Conservation (phyloP, 2,888 invertebrate genomes). For the Deroplatys truncata region DNA sequence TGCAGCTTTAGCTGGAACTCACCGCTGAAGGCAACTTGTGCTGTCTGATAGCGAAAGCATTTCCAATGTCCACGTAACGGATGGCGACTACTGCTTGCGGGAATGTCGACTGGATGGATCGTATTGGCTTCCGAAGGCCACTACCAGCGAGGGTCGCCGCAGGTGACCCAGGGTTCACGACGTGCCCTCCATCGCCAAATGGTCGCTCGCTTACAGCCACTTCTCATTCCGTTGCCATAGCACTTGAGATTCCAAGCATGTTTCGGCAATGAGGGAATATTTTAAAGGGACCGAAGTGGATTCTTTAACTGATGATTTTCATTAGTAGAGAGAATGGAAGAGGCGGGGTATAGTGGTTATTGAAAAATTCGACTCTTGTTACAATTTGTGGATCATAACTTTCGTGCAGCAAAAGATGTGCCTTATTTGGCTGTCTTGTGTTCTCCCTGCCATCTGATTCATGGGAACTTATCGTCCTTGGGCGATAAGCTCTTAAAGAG, state of each 20-base stretch:
- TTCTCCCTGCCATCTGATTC: background rate
- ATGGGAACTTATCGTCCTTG: background rate
- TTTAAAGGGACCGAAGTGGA: background rate
- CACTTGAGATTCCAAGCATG: background rate
- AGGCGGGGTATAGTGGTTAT: background rate
- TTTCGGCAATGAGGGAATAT: background rate
- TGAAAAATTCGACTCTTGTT: background rate
- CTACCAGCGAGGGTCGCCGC: background rate
- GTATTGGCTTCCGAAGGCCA: background rate
- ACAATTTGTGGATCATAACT: background rate
- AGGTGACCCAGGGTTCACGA: background rate
- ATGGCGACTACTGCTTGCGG: background rate
- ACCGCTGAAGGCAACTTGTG: too few relatives aligned
- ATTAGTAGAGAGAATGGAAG: background rate
- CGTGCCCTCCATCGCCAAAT: slow-evolving; percentile 6
- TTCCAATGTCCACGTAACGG: background rate
- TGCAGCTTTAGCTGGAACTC: too few relatives aligned
- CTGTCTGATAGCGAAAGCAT: background rate
- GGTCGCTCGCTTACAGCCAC: background rate
- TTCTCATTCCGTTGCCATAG: too few relatives aligned
- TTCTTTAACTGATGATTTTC: background rate
- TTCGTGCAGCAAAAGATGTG: background rate
- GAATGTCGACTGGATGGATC: background rate
- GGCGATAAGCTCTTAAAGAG: background rate
- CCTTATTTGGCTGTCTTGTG: background rate